Percentiles rank a stretch among this genome's conserved stretches.
phyloP scores from a whole-genome alignment of 1,140 invertebrate genomes.

The Ips nitidus region DNA sequence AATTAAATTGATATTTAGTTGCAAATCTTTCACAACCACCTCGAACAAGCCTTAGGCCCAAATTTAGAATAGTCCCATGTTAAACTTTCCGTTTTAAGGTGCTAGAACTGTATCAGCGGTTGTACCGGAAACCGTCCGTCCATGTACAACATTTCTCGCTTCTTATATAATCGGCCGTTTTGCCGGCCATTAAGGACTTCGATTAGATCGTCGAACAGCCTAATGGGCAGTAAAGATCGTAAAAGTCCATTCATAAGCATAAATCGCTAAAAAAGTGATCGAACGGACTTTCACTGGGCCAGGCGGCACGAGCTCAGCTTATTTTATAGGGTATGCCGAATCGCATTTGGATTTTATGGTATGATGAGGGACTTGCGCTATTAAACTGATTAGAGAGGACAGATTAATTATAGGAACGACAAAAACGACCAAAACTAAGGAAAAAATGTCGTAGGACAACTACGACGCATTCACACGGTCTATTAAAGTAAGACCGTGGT shows the following conservation, averaged over 20 bases:
- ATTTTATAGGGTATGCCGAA: conserved; percentile 8
- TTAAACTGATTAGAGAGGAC: background rate
- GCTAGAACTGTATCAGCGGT: conserved; percentile 26
- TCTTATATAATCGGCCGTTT: conserved; percentile 32
- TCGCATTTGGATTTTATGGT: conserved; percentile 1
- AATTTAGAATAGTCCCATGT: conserved; percentile 13
- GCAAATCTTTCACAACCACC: background rate
- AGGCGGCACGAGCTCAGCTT: conserved; percentile 32
- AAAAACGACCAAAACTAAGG: background rate
- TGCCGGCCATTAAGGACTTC: conserved; percentile 31
- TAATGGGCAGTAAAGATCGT: conserved; percentile 37
- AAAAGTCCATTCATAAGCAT: conserved; percentile 38
- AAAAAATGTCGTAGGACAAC: background rate
- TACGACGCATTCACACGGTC: conserved; percentile 8
- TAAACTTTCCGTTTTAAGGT: conserved; percentile 19
- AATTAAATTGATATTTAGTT: background rate
- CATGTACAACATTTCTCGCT: conserved; percentile 35
- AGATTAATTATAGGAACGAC: background rate
- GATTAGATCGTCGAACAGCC: conserved; percentile 37
- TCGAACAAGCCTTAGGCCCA: conserved; percentile 1
- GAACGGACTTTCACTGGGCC: conserved; percentile 34
- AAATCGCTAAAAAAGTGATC: conserved; percentile 35
- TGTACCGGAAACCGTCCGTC: conserved; percentile 34
- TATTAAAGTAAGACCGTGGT: background rate
- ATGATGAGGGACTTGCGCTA: background rate